Evolutionary conservation across 1,140 invertebrate species (phyloP).

Genomic region (Araneus ventricosus): DNA sequence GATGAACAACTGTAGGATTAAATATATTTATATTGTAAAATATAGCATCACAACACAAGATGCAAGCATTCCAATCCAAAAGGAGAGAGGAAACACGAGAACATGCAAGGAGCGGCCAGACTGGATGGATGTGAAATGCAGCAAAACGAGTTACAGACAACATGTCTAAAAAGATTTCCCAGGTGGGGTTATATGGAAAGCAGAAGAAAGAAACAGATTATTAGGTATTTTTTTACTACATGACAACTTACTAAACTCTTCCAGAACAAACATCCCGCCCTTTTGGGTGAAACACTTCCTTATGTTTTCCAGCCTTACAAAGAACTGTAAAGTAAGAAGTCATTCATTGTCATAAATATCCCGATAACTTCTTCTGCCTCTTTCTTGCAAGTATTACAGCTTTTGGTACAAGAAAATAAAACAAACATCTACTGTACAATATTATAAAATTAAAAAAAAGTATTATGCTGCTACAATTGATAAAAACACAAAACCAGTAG

Average conservation of each 20-base stretch:
- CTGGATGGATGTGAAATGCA: slow-evolving; percentile 74
- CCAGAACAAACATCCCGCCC: slow-evolving; percentile 98
- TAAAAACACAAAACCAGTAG: slow-evolving; percentile 15
- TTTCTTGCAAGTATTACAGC: slow-evolving; percentile 71
- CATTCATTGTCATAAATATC: slow-evolving; percentile 73
- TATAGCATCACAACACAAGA: slow-evolving; percentile 75
- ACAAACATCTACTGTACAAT: slow-evolving; percentile 62
- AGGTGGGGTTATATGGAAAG: slow-evolving; percentile 73
- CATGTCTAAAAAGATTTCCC: slow-evolving; percentile 66
- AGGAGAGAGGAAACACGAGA: slow-evolving; percentile 71
- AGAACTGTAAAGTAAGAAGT: slow-evolving; percentile 91
- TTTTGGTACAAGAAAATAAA: slow-evolving; percentile 57
- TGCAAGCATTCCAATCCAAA: slow-evolving; percentile 75
- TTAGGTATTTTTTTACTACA: slow-evolving; percentile 73
- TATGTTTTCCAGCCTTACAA: slow-evolving; percentile 99
- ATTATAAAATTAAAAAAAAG: slow-evolving; percentile 49
- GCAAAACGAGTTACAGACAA: slow-evolving; percentile 75
- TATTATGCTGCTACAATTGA: slow-evolving; percentile 41
- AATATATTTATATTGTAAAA: slow-evolving; percentile 55
- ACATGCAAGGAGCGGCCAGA: slow-evolving; percentile 75
- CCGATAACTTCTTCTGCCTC: slow-evolving; percentile 72
- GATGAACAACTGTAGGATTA: slow-evolving; percentile 62
- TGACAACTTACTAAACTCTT: slow-evolving; percentile 96
- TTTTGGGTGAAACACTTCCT: slow-evolving; percentile 99
- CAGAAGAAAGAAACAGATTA: slow-evolving; percentile 75